Evolutionary conservation across 1,140 invertebrate species (phyloP).

Genomic region (Drosophila arizonae): DNA sequence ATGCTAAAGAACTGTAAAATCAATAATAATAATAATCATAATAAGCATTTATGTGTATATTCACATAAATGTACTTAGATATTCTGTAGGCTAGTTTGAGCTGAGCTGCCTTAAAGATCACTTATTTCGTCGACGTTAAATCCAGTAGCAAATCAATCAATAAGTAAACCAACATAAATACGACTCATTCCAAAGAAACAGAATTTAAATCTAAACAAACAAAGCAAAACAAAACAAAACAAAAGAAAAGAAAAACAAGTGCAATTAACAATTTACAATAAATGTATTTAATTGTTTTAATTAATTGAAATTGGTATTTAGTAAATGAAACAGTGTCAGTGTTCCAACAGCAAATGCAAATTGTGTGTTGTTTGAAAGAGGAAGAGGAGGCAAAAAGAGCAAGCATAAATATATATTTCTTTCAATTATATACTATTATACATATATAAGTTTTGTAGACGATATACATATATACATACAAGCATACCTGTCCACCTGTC

Average conservation of each 20-base stretch:
- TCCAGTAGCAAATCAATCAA: slow-evolving; percentile 26
- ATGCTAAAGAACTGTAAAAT: slow-evolving; percentile 41
- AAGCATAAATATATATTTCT: slow-evolving; percentile 43
- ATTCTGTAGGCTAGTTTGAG: slow-evolving; percentile 42
- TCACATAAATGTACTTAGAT: not conserved
- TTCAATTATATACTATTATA: slow-evolving; percentile 15
- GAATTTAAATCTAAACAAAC: slow-evolving; percentile 70
- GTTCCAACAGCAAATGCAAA: slow-evolving; percentile 26
- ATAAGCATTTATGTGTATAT: not conserved
- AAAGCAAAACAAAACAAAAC: not conserved
- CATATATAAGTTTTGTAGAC: slow-evolving; percentile 36
- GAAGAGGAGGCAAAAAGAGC: slow-evolving; percentile 35
- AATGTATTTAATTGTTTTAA: not conserved
- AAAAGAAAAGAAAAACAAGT: slow-evolving; percentile 2
- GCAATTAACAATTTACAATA: slow-evolving; percentile 13
- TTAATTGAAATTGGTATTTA: slow-evolving; percentile 41
- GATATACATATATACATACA: slow-evolving; percentile 39
- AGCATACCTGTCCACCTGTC: not conserved
- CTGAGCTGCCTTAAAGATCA: slow-evolving; percentile 65
- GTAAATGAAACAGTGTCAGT: slow-evolving; percentile 30
- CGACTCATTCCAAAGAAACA: slow-evolving; percentile 82
- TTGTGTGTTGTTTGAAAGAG: slow-evolving; percentile 21
- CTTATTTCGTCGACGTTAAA: slow-evolving; percentile 54
- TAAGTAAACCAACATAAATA: slow-evolving; percentile 53
- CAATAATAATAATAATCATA: slow-evolving; percentile 15